Conservation (phyloP, 2,888 invertebrate species). For the Yponomeuta plumbellus region DNA sequence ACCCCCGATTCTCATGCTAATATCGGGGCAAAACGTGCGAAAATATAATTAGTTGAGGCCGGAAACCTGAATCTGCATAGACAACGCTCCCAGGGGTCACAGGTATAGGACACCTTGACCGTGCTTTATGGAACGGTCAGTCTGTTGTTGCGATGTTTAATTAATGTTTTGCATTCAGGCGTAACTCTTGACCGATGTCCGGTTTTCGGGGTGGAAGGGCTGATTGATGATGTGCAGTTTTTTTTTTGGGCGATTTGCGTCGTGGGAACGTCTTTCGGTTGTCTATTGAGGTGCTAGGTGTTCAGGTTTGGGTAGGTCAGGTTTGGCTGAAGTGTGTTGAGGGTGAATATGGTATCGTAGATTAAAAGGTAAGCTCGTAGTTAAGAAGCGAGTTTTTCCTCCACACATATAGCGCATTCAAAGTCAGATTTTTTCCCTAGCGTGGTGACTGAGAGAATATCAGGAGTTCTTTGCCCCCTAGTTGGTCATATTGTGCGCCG, state of each 20-base stretch:
- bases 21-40: constrained; percentile 68
- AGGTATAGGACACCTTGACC: constrained; percentile 42
- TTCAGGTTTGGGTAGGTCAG: background rate
- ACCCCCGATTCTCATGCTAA: constrained; percentile 68
- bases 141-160: constrained; percentile 59
- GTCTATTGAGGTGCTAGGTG: background rate
- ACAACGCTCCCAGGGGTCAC: constrained; percentile 35
- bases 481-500: no score
- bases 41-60: constrained; percentile 73
- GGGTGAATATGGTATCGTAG: no score
- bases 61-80: constrained; percentile 33
- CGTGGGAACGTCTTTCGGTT: constrained; percentile 56
- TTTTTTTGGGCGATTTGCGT: constrained; percentile 47
- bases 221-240: constrained; percentile 34
- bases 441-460: no score
- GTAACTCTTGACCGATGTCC: constrained; percentile 66
- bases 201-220: constrained; percentile 35
- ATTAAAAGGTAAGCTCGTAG: no score
- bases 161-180: constrained; percentile 62
- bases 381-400: no score
- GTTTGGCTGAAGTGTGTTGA: background rate
- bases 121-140: constrained; percentile 50
- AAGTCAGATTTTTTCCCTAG: no score
- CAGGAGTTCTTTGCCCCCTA: no score
- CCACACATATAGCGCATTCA: no score